Evolutionary conservation across 2,113 vertebrate genomes (phyloP).

Genomic region (Cyanoderma ruficeps): DNA sequence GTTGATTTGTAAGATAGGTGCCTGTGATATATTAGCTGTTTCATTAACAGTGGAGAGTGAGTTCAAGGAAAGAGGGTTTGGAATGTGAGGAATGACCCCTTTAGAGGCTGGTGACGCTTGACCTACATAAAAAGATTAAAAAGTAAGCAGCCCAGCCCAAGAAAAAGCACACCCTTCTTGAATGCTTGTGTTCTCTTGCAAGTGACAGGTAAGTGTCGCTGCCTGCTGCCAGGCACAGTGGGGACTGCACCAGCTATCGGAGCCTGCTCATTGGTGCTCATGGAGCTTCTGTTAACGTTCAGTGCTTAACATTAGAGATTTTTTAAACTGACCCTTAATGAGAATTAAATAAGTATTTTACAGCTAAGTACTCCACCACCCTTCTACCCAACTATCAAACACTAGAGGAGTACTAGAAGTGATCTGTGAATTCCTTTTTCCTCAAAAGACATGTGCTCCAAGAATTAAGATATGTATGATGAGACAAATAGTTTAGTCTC

Average conservation of each 20-base stretch:
- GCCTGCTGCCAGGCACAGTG: neutral
- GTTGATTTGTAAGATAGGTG: constrained; percentile 1
- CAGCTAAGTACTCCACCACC: neutral
- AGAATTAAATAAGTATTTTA: neutral
- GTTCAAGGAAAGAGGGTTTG: neutral
- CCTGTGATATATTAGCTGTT: constrained; percentile 13
- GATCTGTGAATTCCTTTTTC: neutral
- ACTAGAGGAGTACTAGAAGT: neutral
- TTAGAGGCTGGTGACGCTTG: neutral
- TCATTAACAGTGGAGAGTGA: neutral
- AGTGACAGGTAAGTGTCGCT: neutral
- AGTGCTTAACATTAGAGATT: neutral
- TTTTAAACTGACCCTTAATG: neutral
- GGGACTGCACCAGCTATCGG: neutral
- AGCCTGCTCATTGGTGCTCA: neutral
- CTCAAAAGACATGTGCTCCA: neutral
- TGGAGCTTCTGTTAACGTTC: neutral
- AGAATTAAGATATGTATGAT: neutral
- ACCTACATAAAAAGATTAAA: neutral
- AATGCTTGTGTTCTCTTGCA: neutral
- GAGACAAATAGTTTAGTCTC: neutral
- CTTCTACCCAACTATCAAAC: neutral
- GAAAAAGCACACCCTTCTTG: neutral
- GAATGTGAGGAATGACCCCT: neutral
- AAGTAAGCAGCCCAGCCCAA: neutral